Evolutionary conservation across 2,113 vertebrate genomes (phyloP).

Genomic region (Mus spicilegus): DNA sequence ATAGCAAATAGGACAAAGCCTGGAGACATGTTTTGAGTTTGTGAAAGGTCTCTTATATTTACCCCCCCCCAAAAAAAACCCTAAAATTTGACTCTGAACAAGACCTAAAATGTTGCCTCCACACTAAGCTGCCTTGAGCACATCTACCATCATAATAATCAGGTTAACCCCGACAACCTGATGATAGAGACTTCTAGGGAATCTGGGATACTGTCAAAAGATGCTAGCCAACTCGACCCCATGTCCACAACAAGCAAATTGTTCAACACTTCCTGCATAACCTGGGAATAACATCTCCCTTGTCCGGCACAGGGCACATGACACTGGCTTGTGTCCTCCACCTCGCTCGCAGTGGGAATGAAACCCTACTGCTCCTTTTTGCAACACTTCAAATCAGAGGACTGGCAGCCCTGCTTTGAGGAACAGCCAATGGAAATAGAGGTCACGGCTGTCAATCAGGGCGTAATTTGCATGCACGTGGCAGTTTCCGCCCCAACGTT

Average conservation of each 20-base stretch:
- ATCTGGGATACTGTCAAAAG: not conserved
- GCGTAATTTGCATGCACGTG: not conserved
- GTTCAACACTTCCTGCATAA: fast-evolving
- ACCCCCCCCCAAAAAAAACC: not conserved
- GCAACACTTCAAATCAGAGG: not conserved
- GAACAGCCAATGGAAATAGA: not conserved
- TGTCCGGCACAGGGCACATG: not conserved
- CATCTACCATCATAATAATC: not conserved
- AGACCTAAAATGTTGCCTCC: not conserved
- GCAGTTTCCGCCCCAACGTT: not conserved
- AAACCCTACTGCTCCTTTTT: fast-evolving
- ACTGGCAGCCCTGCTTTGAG: fast-evolving
- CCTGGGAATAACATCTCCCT: not conserved
- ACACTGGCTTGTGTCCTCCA: not conserved
- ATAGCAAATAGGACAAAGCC: not conserved
- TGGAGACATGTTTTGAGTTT: not conserved
- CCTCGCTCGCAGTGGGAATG: not conserved
- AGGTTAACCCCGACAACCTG: fast-evolving
- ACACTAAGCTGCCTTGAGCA: not conserved
- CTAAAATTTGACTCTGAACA: slow-evolving; percentile 11
- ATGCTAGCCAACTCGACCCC: not conserved
- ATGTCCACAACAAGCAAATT: not conserved
- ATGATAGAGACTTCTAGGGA: not conserved
- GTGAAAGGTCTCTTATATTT: not conserved
- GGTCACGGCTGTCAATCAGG: not conserved